phyloP scores from a whole-genome alignment of 2,797 vertebrate species.

The Carcharodon carcharias region DNA sequence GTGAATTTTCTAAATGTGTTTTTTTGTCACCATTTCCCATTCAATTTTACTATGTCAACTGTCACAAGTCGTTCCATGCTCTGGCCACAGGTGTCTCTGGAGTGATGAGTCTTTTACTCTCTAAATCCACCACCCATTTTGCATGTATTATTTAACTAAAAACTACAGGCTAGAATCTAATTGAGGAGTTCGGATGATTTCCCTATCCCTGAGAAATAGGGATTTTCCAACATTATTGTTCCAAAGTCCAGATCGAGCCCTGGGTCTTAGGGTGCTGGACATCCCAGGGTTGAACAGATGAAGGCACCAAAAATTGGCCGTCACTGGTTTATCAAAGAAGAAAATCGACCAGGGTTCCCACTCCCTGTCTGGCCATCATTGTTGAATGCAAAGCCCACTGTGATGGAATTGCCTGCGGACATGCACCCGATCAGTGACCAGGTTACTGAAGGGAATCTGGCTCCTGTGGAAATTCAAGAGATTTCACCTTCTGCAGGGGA shows the following conservation, averaged over 20 bases:
- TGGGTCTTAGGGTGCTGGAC: background rate
- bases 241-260: background rate
- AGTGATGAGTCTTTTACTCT: background rate
- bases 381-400: background rate
- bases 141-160: background rate
- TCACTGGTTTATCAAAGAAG: background rate
- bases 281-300: background rate
- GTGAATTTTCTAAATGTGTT: too few species aligned
- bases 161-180: background rate
- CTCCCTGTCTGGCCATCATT: background rate
- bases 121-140: background rate
- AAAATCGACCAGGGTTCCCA: background rate
- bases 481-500: background rate
- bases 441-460: background rate
- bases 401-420: background rate
- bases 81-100: background rate
- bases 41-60: background rate
- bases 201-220: background rate
- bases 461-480: background rate
- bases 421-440: background rate
- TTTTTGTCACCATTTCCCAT: background rate
- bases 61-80: background rate
- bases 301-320: too few species aligned
- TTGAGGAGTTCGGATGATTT: background rate
- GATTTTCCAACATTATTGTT: background rate